Evolutionary conservation across 2,113 vertebrate species (phyloP), one percentile per base, ranked within the genome.

Genomic region (Dicaeum eximium): DNA sequence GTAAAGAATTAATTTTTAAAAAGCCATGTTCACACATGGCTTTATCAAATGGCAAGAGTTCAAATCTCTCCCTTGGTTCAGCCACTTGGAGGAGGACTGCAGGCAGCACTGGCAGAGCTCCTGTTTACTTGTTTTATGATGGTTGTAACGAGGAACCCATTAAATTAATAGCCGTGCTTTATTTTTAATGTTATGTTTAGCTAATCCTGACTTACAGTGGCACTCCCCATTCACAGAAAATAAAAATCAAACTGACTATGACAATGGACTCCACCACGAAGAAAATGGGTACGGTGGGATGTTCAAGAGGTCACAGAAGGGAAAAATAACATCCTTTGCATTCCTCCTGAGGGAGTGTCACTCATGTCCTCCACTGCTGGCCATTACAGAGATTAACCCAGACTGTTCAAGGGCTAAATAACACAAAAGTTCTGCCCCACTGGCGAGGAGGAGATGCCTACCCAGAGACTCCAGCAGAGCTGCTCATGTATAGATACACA

Each of bases 131-230:
- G 91, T 84, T 97, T 97, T 97, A 97, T 85, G 94, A 81, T n/a
- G 94, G 96, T 85, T 96, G 91, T 96, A 97, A 97, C 10, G 60
- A 97, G 95, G 79, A 97, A 44, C 81, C 93, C 96, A 96, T 97
- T 97, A 97, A 97, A 97, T 97, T 97, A 97, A 97, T 97, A 97
- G 96, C 95, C 16, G 10, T 95, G 86, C 93, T 97, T 96, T 97
- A 97, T 95, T 96, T 96, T 97, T 97, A 97, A 97, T 93, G 95
- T 65, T 95, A 93, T 95, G 96, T 97, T 97, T 97, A 94, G 96
- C 94, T 97, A 97, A 97, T 96, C 92, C 75, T 92, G 92, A 93
- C 86, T 96, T 97, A 80, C 75, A 94, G 72, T 89, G 67, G 60
- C 84, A 92, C 92, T 96, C 72, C 75, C 91, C 88, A 86, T 67